Evolutionary conservation across 2,113 vertebrate species (phyloP).

Genomic region (Crotalus viridis): DNA sequence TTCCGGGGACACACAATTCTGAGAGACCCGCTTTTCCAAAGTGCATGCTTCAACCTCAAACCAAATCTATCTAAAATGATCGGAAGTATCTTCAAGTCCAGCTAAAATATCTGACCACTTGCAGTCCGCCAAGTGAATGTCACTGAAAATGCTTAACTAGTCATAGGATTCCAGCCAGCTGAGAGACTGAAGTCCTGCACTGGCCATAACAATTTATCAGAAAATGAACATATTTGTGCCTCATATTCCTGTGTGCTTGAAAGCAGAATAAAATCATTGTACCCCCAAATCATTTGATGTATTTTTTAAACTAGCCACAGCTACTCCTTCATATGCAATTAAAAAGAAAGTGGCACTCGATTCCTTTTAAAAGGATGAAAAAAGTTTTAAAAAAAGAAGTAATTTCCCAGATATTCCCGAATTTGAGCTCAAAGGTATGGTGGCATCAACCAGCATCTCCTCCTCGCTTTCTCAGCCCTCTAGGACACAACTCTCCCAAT

Average conservation of each 20-base stretch:
- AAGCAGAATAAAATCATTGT: background rate
- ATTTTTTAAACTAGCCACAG: background rate
- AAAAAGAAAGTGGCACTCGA: background rate
- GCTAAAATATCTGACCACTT: background rate
- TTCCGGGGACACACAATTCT: background rate
- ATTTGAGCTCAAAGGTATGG: background rate
- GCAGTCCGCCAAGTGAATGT: background rate
- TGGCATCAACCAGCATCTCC: background rate
- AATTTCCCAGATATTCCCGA: background rate
- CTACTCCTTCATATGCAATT: background rate
- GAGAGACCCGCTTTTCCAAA: background rate
- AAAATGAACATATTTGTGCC: background rate
- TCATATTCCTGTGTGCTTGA: background rate
- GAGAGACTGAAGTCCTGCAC: constrained; percentile 25
- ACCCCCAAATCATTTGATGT: background rate
- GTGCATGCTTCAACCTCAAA: background rate
- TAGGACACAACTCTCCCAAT: background rate
- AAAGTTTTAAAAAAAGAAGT: background rate
- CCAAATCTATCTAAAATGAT: background rate
- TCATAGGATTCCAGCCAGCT: constrained; percentile 10
- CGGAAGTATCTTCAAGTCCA: background rate
- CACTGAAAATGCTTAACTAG: background rate
- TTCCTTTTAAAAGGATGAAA: background rate
- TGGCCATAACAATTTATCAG: background rate
- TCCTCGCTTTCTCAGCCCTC: background rate